Conservation (phyloP, 2,113 vertebrate genomes). For the Hymenochirus boettgeri region DNA sequence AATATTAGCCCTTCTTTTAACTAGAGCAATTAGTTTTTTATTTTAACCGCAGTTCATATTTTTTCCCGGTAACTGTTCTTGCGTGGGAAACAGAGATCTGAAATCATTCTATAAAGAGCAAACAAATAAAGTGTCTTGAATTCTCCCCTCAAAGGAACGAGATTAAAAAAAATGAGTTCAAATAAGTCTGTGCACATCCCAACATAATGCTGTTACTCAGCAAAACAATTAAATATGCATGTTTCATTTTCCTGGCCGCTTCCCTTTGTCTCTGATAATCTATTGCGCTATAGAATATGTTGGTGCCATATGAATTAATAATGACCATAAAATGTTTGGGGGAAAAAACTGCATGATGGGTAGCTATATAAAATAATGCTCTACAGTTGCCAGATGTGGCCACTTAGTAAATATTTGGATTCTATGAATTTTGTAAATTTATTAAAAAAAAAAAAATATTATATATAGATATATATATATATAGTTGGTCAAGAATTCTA, state of each 20-base stretch:
- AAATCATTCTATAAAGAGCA: slow-evolving; percentile 15
- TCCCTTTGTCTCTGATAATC: slow-evolving; percentile 38
- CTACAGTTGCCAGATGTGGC: not conserved
- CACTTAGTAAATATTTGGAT: not conserved
- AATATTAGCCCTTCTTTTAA: too few relatives aligned
- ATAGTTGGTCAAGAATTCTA: too few relatives aligned
- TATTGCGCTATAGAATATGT: slow-evolving; percentile 39
- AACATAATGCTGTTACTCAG: slow-evolving; percentile 14
- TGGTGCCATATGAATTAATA: slow-evolving; percentile 36
- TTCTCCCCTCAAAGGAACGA: slow-evolving; percentile 9
- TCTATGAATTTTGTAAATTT: not conserved
- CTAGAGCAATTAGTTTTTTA: too few relatives aligned
- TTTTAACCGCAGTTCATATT: not conserved
- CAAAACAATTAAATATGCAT: slow-evolving; percentile 42
- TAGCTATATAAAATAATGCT: not conserved
- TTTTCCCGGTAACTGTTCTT: not conserved
- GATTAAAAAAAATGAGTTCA: not conserved
- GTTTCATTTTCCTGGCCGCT: slow-evolving; percentile 39
- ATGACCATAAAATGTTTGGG: slow-evolving; percentile 36
- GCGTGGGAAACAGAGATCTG: slow-evolving; percentile 14
- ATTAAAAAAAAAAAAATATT: too few relatives aligned
- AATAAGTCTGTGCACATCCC: slow-evolving; percentile 14
- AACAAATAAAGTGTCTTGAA: slow-evolving; percentile 6
- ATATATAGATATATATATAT: too few relatives aligned
- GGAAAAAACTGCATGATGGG: slow-evolving; percentile 6